These are phyloP conservation scores for Hylaeus volcanicus DNA, from an alignment of 1,140 invertebrate species.

Conservation along the genomic window DNA sequence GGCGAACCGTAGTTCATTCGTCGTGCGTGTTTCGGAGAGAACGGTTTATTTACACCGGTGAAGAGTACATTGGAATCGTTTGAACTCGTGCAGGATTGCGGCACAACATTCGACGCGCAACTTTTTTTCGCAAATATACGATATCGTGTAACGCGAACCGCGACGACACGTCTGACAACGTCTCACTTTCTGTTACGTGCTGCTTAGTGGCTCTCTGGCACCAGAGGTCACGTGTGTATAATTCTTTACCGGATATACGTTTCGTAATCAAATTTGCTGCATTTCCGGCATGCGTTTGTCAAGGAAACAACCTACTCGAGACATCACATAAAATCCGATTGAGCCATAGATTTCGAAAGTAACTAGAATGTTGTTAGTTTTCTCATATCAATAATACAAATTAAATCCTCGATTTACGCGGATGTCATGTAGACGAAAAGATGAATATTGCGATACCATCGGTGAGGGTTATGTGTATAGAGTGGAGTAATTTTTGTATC, in stretches of 20 bases:
- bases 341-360: background rate
- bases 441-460: too few species aligned
- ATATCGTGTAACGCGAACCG: background rate
- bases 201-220: background rate
- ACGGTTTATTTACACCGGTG: background rate
- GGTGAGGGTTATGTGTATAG: too few species aligned
- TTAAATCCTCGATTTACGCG: too few species aligned
- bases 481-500: too few species aligned
- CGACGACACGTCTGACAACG: background rate
- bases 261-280: background rate
- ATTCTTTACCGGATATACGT: background rate
- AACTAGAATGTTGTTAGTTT: too few species aligned
- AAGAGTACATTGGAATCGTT: background rate
- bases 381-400: too few species aligned
- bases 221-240: conserved; percentile 24
- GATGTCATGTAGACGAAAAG: too few species aligned
- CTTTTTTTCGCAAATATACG: background rate
- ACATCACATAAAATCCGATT: background rate
- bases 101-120: too few species aligned
- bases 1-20: background rate
- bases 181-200: background rate
- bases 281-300: conserved; percentile 14
- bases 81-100: accelerated
- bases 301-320: background rate
- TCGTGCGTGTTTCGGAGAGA: too few species aligned